Evolutionary conservation across 2,113 vertebrate genomes (phyloP).

Genomic region (Aramus guarauna): DNA sequence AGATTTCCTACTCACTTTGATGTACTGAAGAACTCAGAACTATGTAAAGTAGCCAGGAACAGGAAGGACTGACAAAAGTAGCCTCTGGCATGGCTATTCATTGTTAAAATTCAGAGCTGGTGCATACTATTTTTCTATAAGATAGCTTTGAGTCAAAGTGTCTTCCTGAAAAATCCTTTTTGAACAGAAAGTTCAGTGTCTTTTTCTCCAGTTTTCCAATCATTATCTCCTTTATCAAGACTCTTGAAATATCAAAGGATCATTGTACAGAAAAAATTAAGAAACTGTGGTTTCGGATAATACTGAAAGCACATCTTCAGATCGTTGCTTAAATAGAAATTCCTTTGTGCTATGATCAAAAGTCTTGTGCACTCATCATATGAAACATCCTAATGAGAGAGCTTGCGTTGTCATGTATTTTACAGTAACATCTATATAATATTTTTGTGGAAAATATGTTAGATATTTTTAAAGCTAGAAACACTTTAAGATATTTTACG

Average conservation of each 20-base stretch:
- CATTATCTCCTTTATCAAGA: background rate
- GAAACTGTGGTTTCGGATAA: background rate
- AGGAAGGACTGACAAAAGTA: background rate
- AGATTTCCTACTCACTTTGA: background rate
- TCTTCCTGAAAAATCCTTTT: background rate
- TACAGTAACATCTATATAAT: background rate
- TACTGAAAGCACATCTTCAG: background rate
- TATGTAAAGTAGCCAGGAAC: background rate
- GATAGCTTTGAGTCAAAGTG: background rate
- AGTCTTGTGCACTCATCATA: background rate
- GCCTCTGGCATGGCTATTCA: background rate
- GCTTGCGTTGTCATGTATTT: background rate
- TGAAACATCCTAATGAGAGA: background rate
- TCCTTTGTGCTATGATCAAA: slow-evolving; percentile 3
- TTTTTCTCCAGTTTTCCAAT: background rate
- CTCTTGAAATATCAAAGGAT: background rate
- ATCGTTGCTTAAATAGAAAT: background rate
- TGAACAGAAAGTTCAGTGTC: background rate
- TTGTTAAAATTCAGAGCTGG: slow-evolving; percentile 14
- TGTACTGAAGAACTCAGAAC: background rate
- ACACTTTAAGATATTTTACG: background rate
- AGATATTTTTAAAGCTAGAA: background rate
- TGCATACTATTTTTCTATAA: background rate
- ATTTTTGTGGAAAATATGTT: background rate
- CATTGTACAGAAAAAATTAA: background rate